phyloP scores from a whole-genome alignment of 2,797 vertebrate genomes.

The Dryobates pubescens region DNA sequence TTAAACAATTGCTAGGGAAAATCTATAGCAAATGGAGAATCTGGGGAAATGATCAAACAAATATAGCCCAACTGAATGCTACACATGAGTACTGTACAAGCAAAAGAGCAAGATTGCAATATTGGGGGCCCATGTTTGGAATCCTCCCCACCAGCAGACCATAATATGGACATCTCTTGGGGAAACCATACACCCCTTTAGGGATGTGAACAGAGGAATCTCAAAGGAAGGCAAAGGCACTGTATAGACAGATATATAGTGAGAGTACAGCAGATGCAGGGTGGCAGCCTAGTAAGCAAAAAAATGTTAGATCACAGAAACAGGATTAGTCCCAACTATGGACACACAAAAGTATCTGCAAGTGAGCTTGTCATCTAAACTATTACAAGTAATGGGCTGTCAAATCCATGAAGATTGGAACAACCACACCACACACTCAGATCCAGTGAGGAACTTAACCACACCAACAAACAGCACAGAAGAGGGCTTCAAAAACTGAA shows the following conservation, averaged over 20 bases:
- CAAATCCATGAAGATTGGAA: not conserved
- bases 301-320: not conserved
- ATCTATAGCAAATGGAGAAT: not conserved
- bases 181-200: accelerated
- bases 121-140: not conserved
- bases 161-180: not conserved
- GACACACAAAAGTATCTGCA: not conserved
- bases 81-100: not conserved
- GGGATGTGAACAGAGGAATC: not conserved
- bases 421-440: not conserved
- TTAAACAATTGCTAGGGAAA: not conserved
- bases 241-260: not conserved
- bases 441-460: not conserved
- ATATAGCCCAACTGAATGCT: not conserved
- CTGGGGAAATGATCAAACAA: not conserved
- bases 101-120: not conserved
- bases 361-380: not conserved
- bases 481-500: not conserved
- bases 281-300: not conserved
- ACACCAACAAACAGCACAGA: not conserved
- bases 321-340: no score
- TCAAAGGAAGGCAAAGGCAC: not conserved
- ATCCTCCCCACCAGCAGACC: not conserved
- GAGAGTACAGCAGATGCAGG: not conserved
- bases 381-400: not conserved